Evolutionary conservation across 2,888 invertebrate genomes (phyloP).

Genomic region (Sinohyriopsis cumingii): DNA sequence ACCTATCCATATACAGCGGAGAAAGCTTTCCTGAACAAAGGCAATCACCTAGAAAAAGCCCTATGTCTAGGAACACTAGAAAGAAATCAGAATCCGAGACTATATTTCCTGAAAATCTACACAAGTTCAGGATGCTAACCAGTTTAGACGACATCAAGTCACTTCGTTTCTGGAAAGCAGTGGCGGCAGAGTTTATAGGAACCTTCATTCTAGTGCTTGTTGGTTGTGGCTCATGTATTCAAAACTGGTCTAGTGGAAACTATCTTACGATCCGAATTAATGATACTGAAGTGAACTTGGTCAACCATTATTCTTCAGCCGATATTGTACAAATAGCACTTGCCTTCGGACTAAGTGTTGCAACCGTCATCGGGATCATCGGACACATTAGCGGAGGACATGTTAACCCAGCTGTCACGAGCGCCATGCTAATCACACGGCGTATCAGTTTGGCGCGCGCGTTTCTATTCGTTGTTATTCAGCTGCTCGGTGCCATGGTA

Average conservation of each 20-base stretch:
- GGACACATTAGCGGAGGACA: constrained; percentile 86
- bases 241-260: constrained; percentile 8
- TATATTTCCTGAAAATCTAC: too few relatives aligned
- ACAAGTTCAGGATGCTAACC: constrained; percentile 28
- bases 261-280: too few relatives aligned
- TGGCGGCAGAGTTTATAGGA: constrained; percentile 89
- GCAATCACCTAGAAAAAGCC: too few relatives aligned
- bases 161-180: constrained; percentile 81
- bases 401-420: constrained; percentile 71
- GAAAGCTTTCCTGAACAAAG: too few relatives aligned
- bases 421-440: constrained; percentile 83
- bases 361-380: constrained; percentile 85
- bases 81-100: too few relatives aligned
- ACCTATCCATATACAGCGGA: too few relatives aligned
- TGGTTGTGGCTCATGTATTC: constrained; percentile 82
- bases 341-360: constrained; percentile 90
- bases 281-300: too few relatives aligned
- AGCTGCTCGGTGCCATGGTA: constrained; percentile 93
- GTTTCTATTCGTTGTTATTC: constrained; percentile 88
- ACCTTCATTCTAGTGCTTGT: constrained; percentile 88
- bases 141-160: constrained; percentile 52
- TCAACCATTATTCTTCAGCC: background rate
- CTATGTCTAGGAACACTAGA: too few relatives aligned
- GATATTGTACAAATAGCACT: constrained; percentile 82
- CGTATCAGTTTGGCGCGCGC: constrained; percentile 84